Base-by-base conservation (phyloP, 1,140 invertebrate genomes). In the Pseudomyrmex sp. region DNA sequence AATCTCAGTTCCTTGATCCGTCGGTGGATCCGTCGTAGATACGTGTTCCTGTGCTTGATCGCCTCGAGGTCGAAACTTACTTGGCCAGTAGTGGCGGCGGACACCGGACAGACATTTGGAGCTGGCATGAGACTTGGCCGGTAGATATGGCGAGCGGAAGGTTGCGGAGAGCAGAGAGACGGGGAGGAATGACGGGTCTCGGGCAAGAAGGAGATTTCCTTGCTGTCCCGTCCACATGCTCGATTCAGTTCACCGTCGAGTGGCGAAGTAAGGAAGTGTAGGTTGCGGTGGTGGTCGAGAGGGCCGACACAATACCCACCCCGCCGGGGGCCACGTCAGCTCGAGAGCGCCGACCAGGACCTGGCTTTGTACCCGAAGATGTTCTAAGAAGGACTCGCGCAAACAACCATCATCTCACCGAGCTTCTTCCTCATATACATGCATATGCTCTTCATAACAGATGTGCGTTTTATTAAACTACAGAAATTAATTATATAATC, bases 161-260 rank as follows among this genome's bases (percentile, higher is more conserved):
- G 73, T 84, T 85, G 85, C 84, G 85, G 77, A 72, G 83, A 15
- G 35, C 10, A 65, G 85, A 65, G 85, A 85, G 87, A 75, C 85
- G 85, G 68, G 79, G 76, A 63, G 85, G 88, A 88, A 88, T 88
- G 87, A 91, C 88, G 86, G 82, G 74, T 86, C 86, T 88, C 77
- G 86, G 70, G 89, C 90, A 93, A 92, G 91, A 92, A 90, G 86
- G 77, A 92, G 91, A 88, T 90, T 90, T 86, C 88, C 90, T 88
- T 74, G 90, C 90, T 91, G 91, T 92, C 91, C 86, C 72, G 83
- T 92, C 88, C 91, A 92, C 91, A 89, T 90, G 90, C 88, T 88
- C 89, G 83, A 91, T 91, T 88, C 89, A 87, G 89, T 85, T 84
- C 46, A 84, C 73, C 84, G 88, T 85, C 86, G 83, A 82, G 77